phyloP scores from a whole-genome alignment of 2,888 invertebrate genomes.

The Lasioglossum oenotherae region DNA sequence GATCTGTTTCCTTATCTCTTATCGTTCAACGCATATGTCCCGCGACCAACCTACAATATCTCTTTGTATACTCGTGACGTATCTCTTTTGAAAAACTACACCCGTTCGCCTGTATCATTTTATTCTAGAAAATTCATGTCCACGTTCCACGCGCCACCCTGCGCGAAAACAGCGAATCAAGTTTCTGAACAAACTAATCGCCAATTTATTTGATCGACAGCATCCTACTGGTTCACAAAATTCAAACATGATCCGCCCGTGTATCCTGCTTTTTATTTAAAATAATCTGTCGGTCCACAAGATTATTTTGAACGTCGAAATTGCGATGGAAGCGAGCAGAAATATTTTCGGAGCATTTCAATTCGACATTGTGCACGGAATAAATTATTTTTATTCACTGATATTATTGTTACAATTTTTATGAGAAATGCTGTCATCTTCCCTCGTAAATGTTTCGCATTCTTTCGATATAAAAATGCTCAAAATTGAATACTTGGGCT shows the following conservation, averaged over 20 bases:
- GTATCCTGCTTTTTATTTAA: neutral
- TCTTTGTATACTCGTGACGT: neutral
- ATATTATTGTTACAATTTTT: neutral
- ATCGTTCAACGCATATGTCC: slow-evolving; percentile 56
- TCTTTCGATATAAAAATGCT: too few species aligned
- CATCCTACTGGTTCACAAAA: neutral
- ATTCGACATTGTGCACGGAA: neutral
- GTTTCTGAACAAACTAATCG: neutral
- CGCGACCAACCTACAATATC: neutral
- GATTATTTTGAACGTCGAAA: neutral
- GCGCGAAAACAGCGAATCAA: neutral
- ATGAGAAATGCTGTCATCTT: neutral
- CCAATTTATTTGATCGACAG: neutral
- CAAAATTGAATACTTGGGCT: too few species aligned
- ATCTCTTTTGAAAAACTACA: neutral
- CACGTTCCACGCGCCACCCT: neutral
- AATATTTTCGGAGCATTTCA: neutral
- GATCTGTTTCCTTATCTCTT: slow-evolving; percentile 65
- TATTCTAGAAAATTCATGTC: neutral
- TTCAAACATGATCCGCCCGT: neutral
- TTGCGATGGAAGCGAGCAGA: neutral
- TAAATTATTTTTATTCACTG: neutral
- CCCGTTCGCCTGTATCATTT: neutral
- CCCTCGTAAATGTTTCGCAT: too few species aligned
- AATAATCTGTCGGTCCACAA: neutral